These are phyloP conservation scores for Bombus huntii DNA, from an alignment of 1,140 invertebrate species.

Conservation along the genomic window DNA sequence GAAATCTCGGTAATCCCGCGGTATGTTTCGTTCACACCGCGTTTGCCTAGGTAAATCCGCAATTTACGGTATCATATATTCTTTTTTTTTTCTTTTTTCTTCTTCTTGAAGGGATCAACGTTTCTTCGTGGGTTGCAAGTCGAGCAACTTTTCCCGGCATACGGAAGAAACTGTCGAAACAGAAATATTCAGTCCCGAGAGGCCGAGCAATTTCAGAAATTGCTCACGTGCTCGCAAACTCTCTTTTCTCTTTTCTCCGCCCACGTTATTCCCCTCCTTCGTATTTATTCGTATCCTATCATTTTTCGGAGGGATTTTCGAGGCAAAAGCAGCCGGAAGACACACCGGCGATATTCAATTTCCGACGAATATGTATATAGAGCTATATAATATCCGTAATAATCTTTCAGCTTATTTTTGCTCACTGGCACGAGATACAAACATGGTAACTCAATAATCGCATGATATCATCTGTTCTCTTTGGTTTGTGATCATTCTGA, in stretches of 20 bases:
- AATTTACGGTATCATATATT: conserved; percentile 31
- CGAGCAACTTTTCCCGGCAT: background rate
- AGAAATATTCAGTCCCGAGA: conserved; percentile 21
- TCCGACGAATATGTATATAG: background rate
- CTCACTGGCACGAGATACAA: background rate
- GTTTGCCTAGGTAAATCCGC: conserved; percentile 9
- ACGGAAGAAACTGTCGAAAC: conserved; percentile 14
- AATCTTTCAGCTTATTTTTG: background rate
- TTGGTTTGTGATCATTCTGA: background rate
- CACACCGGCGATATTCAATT: conserved; percentile 14
- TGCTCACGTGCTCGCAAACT: conserved; percentile 11
- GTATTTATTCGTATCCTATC: conserved; percentile 25
- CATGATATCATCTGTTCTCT: background rate
- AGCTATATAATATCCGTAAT: conserved; percentile 8
- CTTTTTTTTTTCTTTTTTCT: background rate
- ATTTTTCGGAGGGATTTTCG: conserved; percentile 32
- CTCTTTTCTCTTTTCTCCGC: background rate
- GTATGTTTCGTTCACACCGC: background rate
- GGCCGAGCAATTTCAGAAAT: conserved; percentile 18
- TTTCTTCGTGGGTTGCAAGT: background rate
- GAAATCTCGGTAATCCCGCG: background rate
- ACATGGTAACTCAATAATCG: background rate
- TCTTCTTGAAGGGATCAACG: background rate
- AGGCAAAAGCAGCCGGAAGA: conserved; percentile 12
- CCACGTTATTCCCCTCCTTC: background rate